Conservation (phyloP, 2,888 invertebrate genomes). For the Panzeria rudis region DNA sequence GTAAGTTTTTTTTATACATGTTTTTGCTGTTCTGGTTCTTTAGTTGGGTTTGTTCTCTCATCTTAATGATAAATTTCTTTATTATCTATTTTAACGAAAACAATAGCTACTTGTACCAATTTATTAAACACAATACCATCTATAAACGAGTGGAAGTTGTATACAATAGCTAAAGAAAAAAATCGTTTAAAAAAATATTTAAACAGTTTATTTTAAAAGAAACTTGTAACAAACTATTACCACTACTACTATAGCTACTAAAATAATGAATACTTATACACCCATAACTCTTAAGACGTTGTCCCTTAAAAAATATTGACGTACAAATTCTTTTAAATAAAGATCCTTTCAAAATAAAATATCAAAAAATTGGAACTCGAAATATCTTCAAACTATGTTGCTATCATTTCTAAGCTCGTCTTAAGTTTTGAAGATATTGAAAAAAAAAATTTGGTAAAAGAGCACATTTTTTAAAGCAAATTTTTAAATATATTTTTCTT, state of each 20-base stretch:
- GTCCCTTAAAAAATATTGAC: too few species aligned
- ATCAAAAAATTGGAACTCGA: too few species aligned
- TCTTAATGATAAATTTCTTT: constrained; percentile 70
- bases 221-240: constrained; percentile 42
- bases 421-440: too few species aligned
- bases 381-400: too few species aligned
- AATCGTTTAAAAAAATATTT: constrained; percentile 36
- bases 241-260: constrained; percentile 2
- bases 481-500: too few species aligned
- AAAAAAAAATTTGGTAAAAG: too few species aligned
- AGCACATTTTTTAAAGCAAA: too few species aligned
- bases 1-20: constrained; percentile 2
- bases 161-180: constrained; percentile 35
- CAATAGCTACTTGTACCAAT: constrained; percentile 71
- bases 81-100: constrained; percentile 69
- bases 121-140: constrained; percentile 69
- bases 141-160: constrained; percentile 46
- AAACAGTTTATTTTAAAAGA: constrained; percentile 41
- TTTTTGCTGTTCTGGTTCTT: constrained; percentile 32
- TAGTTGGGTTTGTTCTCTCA: constrained; percentile 52
- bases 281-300: constrained; percentile 1
- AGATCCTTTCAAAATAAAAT: background rate
- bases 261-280: constrained; percentile 34
- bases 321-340: too few species aligned
- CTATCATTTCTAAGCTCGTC: too few species aligned